These are phyloP conservation scores for Lepus americanus DNA, from an alignment of 2,113 vertebrate species.

Conservation along the genomic window DNA sequence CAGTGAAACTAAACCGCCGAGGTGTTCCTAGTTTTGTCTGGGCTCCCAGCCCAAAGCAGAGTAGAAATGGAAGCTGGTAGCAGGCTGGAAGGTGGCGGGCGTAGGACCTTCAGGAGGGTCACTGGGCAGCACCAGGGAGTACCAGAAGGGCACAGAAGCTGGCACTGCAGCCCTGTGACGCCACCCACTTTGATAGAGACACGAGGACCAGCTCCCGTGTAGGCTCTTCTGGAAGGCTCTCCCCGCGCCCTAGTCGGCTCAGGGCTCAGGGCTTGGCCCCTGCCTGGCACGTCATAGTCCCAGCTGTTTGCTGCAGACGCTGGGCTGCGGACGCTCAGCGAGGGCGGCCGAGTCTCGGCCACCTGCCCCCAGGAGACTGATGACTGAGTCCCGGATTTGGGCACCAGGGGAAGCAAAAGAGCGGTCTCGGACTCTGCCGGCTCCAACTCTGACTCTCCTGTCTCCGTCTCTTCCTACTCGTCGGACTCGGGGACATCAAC, in stretches of 20 bases:
- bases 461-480: not conserved
- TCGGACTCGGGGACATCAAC: not conserved
- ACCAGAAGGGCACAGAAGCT: not conserved
- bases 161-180: accelerated
- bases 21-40: not conserved
- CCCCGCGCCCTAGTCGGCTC: not conserved
- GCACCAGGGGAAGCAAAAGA: not conserved
- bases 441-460: slow-evolving; percentile 40
- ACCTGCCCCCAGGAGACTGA: not conserved
- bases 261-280: not conserved
- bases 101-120: not conserved
- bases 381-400: not conserved
- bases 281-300: not conserved
- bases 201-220: too few species aligned
- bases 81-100: not conserved
- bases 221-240: not conserved
- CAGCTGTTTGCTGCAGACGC: not conserved
- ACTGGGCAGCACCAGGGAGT: not conserved
- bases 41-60: not conserved
- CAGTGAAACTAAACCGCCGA: not conserved
- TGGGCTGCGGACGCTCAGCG: not conserved
- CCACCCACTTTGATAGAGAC: not conserved
- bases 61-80: not conserved
- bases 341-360: not conserved
- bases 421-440: slow-evolving; percentile 41